Base-by-base conservation (phyloP, 2,797 vertebrate species). In the Acipenser transmontanus region DNA sequence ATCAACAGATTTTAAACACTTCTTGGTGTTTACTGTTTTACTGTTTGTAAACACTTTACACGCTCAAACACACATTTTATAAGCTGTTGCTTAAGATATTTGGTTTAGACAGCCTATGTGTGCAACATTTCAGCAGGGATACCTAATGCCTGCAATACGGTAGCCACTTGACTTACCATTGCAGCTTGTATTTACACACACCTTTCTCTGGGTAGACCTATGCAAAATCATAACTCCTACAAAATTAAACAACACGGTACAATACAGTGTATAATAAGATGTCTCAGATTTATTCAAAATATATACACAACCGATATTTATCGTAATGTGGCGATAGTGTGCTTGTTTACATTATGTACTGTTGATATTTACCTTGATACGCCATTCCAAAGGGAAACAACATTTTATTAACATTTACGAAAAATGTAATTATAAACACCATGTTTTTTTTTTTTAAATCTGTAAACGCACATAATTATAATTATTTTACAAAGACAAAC, bases 201-300 rank as follows among this genome's bases (percentile, higher is more conserved):
- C 34, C 34, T 34, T 34, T 34, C 34, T 34, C 34, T 34, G 34
- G 34, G 34, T 34, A 34, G 34, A 3, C 34, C 34, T 34, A 34
- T 34, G 4, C 34, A 34, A 34, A 34, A 34, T 34, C 34, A 34
- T 34, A 34, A 34, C 34, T 34, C 34, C 34, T 34, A 34, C 34
- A 81, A 78, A 89, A 90, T 91, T 91, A 92, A 92, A 91, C 91
- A 92, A 84, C 89, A 87, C 86, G 88, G 86, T 91, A 90, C 89
- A 91, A 88, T 91, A 88, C 88, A 86, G 84, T 85, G 82, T 78
- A 82, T 76, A 56, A 81, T 82, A 81, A 71, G 82, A 83, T 81
- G 85, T 76, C 72, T 74, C 74, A 11, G 12, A 17, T 77, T 82
- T 79, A 77, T 81, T 83, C 76, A 80, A 82, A 85, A 81, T 88